Evolutionary conservation across 2,113 vertebrate species (phyloP).

Genomic region (Esox niger): DNA sequence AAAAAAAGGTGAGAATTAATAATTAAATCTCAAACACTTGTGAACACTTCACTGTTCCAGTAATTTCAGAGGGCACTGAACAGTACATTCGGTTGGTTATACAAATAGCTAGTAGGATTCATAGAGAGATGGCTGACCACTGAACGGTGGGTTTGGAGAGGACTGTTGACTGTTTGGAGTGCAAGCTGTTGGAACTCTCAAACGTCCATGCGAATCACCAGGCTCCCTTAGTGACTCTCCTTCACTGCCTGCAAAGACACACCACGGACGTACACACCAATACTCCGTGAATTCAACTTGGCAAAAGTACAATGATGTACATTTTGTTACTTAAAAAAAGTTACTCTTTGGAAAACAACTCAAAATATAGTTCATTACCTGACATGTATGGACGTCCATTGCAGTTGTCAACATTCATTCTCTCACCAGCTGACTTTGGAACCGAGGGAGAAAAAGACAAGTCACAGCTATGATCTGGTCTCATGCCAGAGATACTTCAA

Average conservation of each 20-base stretch:
- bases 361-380: slow-evolving; percentile 68
- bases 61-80: too few species aligned
- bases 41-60: too few species aligned
- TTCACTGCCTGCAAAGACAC: slow-evolving; percentile 79
- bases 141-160: slow-evolving; percentile 85
- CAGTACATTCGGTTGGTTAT: not conserved
- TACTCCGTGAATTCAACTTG: not conserved
- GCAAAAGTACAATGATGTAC: not conserved
- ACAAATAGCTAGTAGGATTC: not conserved
- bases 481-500: not conserved
- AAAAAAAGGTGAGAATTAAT: too few species aligned
- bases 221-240: slow-evolving; percentile 90
- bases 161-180: slow-evolving; percentile 91
- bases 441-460: slow-evolving; percentile 38
- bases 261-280: slow-evolving; percentile 1
- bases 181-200: slow-evolving; percentile 82
- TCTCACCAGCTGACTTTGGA: slow-evolving; percentile 76
- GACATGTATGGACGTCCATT: slow-evolving; percentile 87
- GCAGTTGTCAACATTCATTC: slow-evolving; percentile 93
- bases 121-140: slow-evolving; percentile 75
- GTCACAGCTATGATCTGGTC: not conserved
- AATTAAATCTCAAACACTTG: too few species aligned
- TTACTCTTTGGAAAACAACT: too few species aligned
- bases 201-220: slow-evolving; percentile 78
- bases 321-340: not conserved